Evolutionary conservation across 2,888 invertebrate genomes (phyloP).

Genomic region (Rugalucina vietnamica): DNA sequence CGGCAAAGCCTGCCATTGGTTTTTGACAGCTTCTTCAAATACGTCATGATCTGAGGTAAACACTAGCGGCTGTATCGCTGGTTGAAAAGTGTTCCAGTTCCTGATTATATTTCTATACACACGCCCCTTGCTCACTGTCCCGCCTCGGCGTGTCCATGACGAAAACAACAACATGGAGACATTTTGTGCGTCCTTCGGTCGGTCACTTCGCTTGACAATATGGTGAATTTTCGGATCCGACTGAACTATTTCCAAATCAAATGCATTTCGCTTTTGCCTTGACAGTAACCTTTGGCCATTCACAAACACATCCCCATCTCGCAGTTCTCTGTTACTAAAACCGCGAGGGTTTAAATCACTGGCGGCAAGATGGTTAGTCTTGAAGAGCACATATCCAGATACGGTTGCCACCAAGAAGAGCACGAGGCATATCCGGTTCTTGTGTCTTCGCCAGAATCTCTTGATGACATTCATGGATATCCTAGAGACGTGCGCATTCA

Average conservation of each 20-base stretch:
- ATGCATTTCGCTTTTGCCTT: background rate
- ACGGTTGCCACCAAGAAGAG: background rate
- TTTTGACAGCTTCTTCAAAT: background rate
- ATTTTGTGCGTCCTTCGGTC: background rate
- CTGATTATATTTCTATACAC: background rate
- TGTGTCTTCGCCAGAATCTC: background rate
- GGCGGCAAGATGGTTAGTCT: background rate
- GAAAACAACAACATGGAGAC: slow-evolving; percentile 12
- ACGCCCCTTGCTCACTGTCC: background rate
- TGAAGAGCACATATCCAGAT: background rate
- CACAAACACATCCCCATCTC: too few species aligned
- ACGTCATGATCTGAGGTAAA: background rate
- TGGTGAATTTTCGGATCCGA: background rate
- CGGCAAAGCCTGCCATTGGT: slow-evolving; percentile 10
- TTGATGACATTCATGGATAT: background rate
- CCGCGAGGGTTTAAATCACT: too few species aligned
- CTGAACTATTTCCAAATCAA: background rate
- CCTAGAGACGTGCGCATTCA: too few species aligned
- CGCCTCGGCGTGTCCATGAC: background rate
- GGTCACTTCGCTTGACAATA: background rate
- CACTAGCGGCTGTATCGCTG: slow-evolving; percentile 5
- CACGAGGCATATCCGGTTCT: background rate
- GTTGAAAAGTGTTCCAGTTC: slow-evolving; percentile 1
- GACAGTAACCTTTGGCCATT: too few species aligned
- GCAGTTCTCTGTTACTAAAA: too few species aligned